phyloP scores from a whole-genome alignment of 2,113 vertebrate species.

The Trematomus loennbergii region DNA sequence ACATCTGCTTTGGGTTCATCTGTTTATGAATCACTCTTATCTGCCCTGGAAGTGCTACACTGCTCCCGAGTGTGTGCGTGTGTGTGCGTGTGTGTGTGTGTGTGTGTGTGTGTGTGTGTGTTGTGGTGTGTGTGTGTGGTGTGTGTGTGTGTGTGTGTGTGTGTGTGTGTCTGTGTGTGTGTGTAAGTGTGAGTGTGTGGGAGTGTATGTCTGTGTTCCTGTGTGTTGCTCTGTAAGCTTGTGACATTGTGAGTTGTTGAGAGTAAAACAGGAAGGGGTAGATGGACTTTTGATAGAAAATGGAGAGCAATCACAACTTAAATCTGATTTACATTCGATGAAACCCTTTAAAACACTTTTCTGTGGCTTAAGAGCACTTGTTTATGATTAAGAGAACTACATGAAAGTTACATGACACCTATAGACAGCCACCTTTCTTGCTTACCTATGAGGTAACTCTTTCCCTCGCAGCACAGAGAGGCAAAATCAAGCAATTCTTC shows the following conservation, averaged over 20 bases:
- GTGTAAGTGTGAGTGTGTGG: slow-evolving; percentile 13
- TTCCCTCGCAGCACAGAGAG: slow-evolving; percentile 5
- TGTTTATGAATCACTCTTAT: slow-evolving; percentile 78
- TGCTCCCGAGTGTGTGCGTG: slow-evolving; percentile 33
- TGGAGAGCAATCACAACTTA: too few relatives aligned
- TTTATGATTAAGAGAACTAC: not conserved
- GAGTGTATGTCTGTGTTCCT: slow-evolving; percentile 40
- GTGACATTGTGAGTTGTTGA: slow-evolving; percentile 19
- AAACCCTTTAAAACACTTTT: not conserved
- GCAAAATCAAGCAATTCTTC: slow-evolving; percentile 87
- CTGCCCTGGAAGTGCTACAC: slow-evolving; percentile 61
- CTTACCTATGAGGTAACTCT: slow-evolving; percentile 29
- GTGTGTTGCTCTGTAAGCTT: slow-evolving; percentile 25
- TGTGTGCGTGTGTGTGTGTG: slow-evolving; percentile 22
- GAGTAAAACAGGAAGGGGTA: not conserved
- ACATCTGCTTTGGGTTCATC: slow-evolving; percentile 78
- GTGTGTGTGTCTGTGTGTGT: slow-evolving; percentile 37
- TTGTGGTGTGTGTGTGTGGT: slow-evolving; percentile 45
- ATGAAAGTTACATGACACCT: not conserved
- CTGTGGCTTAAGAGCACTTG: not conserved
- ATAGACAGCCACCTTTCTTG: too few relatives aligned
- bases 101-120: slow-evolving; percentile 13
- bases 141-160: slow-evolving; percentile 45
- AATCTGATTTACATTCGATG: too few relatives aligned
- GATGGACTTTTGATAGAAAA: not conserved